Percentiles rank a stretch among this genome's conserved stretches.
phyloP scores from a whole-genome alignment of 2,888 invertebrate genomes.

The Apotomis betuletana region DNA sequence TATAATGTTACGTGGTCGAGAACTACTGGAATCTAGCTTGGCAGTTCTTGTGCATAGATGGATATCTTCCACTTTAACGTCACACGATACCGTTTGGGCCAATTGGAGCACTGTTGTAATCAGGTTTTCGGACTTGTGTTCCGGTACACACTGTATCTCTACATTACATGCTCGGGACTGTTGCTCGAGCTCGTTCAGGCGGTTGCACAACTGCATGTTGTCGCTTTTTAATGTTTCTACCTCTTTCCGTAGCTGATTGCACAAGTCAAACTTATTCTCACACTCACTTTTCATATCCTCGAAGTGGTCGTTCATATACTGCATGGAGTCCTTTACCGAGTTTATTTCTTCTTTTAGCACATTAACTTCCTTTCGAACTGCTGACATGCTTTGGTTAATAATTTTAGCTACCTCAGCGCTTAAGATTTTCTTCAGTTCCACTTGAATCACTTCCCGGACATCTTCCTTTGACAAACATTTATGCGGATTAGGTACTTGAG shows the following conservation, averaged over 20 bases:
- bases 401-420: background rate
- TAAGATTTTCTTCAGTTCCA: background rate
- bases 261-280: no score
- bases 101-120: background rate
- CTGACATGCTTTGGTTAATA: background rate
- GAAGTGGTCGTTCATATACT: background rate
- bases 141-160: no score
- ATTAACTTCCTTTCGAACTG: background rate
- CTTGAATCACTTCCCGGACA: background rate
- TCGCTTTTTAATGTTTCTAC: no score
- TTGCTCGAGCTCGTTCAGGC: no score
- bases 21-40: conserved; percentile 1
- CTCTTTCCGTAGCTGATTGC: no score
- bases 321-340: background rate
- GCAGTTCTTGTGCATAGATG: conserved; percentile 2
- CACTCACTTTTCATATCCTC: background rate
- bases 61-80: background rate
- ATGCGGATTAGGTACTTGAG: background rate
- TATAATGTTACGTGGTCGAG: background rate
- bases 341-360: background rate
- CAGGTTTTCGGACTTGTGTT: background rate
- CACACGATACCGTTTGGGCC: background rate
- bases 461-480: background rate
- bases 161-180: no score
- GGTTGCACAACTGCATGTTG: no score